Conservation (phyloP, 2,113 vertebrate genomes). For the Microcebus murinus region DNA sequence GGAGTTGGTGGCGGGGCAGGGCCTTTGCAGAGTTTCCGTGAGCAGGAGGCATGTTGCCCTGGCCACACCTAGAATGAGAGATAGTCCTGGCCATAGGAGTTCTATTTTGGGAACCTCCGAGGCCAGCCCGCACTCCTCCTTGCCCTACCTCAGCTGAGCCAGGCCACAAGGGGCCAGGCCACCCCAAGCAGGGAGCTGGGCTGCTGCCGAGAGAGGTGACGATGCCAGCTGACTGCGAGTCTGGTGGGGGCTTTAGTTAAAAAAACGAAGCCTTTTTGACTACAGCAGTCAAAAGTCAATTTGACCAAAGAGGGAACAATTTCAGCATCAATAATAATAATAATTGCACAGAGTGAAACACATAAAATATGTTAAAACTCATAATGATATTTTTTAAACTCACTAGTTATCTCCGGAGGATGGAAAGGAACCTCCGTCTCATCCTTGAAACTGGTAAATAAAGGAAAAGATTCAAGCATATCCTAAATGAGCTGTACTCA, state of each 20-base stretch:
- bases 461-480: background rate
- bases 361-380: background rate
- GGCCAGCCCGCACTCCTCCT: background rate
- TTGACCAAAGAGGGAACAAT: background rate
- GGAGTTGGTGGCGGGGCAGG: background rate
- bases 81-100: background rate
- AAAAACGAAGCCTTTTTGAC: background rate
- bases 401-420: background rate
- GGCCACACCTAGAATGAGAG: background rate
- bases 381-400: background rate
- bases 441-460: background rate
- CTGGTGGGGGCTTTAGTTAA: background rate
- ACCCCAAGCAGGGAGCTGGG: background rate
- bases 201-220: background rate
- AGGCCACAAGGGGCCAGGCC: too few relatives aligned
- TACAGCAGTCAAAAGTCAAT: background rate
- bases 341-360: background rate
- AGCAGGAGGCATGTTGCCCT: background rate
- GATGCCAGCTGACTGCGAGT: background rate
- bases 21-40: background rate
- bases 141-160: too few relatives aligned
- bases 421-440: background rate
- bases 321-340: background rate
- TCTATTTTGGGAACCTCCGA: background rate
- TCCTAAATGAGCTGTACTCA: background rate